Evolutionary conservation across 2,113 vertebrate genomes (phyloP).

Genomic region (Prunella fulvescens): DNA sequence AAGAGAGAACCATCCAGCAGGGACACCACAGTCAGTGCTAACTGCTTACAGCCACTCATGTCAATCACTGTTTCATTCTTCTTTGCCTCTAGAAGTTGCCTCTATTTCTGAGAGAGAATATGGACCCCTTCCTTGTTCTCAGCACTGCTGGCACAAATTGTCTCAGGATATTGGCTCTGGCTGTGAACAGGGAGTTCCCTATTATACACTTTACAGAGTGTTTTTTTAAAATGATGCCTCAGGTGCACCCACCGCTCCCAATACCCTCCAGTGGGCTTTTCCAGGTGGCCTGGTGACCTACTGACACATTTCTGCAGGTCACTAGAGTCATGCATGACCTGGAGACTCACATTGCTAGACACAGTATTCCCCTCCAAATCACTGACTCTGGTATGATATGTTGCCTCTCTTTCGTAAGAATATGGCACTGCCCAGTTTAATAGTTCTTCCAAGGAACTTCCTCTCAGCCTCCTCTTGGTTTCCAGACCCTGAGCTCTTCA

Average conservation of each 20-base stretch:
- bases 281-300: background rate
- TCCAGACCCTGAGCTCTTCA: background rate
- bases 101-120: background rate
- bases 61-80: background rate
- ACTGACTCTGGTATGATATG: background rate
- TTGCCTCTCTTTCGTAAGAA: background rate
- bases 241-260: background rate
- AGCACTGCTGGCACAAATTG: background rate
- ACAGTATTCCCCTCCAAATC: background rate
- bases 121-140: background rate
- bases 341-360: background rate
- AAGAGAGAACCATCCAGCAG: background rate
- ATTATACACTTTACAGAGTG: fast-evolving
- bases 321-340: fast-evolving
- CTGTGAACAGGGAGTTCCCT: background rate
- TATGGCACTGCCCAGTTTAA: too few species aligned
- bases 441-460: background rate
- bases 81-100: background rate
- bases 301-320: background rate
- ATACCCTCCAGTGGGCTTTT: background rate
- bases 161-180: background rate
- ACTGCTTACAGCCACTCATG: background rate
- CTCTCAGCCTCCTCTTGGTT: background rate
- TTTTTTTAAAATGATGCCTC: background rate
- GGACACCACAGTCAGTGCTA: background rate